Evolutionary conservation across 37 sponge, comb jelly and placozoan genomes (phyloP).

Genomic region (Petrosia ficiformis): DNA sequence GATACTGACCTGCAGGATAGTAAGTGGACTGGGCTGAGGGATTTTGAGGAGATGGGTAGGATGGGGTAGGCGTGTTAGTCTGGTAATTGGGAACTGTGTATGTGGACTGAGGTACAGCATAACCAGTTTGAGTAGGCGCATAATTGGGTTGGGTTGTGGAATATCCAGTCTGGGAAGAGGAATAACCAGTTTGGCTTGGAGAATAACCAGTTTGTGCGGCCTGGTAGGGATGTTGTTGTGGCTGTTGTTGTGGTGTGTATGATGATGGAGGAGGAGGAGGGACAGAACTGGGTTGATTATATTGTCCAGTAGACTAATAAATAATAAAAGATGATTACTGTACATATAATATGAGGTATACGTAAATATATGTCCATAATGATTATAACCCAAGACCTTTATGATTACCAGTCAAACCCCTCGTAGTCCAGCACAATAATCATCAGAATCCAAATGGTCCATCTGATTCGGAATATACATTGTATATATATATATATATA

Average conservation of each 20-base stretch:
- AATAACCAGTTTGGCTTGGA: neutral
- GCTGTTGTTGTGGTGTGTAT: neutral
- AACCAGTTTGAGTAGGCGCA: neutral
- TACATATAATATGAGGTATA: too few species aligned
- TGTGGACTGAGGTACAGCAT: neutral
- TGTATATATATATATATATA: too few species aligned
- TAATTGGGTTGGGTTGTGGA: neutral
- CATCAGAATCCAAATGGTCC: too few species aligned
- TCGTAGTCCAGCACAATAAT: too few species aligned
- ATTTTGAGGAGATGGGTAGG: slow-evolving; percentile 7
- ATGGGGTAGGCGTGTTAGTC: too few species aligned
- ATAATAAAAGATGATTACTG: neutral
- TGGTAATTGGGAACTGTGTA: neutral
- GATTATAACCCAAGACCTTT: too few species aligned
- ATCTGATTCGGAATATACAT: too few species aligned
- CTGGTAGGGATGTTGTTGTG: neutral
- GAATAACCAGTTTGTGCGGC: neutral
- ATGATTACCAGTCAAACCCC: too few species aligned
- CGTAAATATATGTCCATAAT: too few species aligned
- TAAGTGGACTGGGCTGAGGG: neutral
- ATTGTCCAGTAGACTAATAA: neutral
- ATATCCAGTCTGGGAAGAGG: neutral
- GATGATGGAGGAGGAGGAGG: neutral
- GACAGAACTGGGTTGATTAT: slow-evolving; percentile 14
- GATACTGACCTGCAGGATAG: slow-evolving; percentile 4